Evolutionary conservation across 1,140 invertebrate species (phyloP).

Genomic region (Scaptomyza graminum): DNA sequence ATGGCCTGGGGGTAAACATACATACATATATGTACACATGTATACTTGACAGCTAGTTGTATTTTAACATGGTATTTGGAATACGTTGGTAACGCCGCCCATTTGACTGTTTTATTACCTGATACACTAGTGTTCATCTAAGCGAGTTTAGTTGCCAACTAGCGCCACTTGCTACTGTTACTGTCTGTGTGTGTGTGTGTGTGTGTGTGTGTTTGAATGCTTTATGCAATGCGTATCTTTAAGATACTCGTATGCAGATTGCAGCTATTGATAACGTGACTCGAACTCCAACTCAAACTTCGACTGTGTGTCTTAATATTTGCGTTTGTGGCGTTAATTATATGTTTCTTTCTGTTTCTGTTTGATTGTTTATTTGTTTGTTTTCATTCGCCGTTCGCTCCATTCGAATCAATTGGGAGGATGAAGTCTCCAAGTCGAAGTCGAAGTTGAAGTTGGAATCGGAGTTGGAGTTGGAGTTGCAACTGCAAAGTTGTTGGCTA

Average conservation of each 20-base stretch:
- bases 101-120: not conserved
- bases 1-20: not conserved
- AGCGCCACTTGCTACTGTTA: conserved; percentile 36
- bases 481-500: conserved; percentile 31
- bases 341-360: conserved; percentile 58
- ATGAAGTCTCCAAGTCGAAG: conserved; percentile 8
- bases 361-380: conserved; percentile 80
- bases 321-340: conserved; percentile 82
- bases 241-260: conserved; percentile 43
- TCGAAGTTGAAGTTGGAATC: not conserved
- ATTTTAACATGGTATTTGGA: not conserved
- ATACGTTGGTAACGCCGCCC: not conserved
- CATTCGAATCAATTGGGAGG: conserved; percentile 24
- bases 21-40: not conserved
- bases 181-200: conserved; percentile 2
- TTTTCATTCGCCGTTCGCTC: conserved; percentile 28
- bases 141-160: conserved; percentile 21
- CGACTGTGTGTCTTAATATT: conserved; percentile 66
- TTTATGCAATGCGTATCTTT: conserved; percentile 42
- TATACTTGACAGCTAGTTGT: not conserved
- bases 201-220: conserved; percentile 8
- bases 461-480: conserved; percentile 9
- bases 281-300: not conserved
- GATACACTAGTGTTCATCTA: conserved; percentile 7
- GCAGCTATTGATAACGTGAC: conserved; percentile 41